Base-by-base conservation (phyloP, 2,113 vertebrate genomes). In the Dasyornis broadbenti region DNA sequence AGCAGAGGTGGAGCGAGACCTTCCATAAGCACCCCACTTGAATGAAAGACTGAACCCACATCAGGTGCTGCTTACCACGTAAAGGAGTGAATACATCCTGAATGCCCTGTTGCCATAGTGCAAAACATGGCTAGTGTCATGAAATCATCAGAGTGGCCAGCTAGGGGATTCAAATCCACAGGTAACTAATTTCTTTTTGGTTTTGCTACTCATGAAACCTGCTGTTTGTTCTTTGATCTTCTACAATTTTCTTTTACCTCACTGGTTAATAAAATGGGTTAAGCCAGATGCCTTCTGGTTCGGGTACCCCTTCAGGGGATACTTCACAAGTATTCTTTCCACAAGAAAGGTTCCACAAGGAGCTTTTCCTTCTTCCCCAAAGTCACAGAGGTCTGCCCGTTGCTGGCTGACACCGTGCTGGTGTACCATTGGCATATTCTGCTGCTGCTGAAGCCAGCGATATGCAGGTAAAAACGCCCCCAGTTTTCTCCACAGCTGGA, bases 11-110 rank as follows among this genome's bases (percentile, higher is more conserved):
- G 52, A 73, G 26, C 22, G 7, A 10, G 37, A 65, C 15, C 16
- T 64, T 49, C 8, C 2, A 0, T 26, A 35, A 31, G 4, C 4
- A 2, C 4, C 13, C 9, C 18, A 52, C 44, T 45, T 69, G 49
- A 88, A 52, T 28, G 40, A 83, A 53, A 45, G 42, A 24, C 69
- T 87, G 56, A 66, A 79, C 17, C 10, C 22, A 22, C 24, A 77
- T 53, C 4, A 8, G 39, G 14, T 21, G 26, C 42, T 54, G 17
- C 16, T 47, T 76, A 27, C 11, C 0, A 0, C 22, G 17, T 2
- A 13, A 40, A 65, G 40, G 16, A 69, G 7, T 14, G 15, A 90
- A 52, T n/a, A 42, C 13, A 31, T 15, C 2, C 1, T 63, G 24
- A 63, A 63, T 17, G 15, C 18, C 68, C 30, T 44, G 16, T 39